Percentiles rank a stretch among this genome's conserved stretches.
Conservation (phyloP, 2,797 vertebrate genomes). For the Acanthurus leucopareius region DNA sequence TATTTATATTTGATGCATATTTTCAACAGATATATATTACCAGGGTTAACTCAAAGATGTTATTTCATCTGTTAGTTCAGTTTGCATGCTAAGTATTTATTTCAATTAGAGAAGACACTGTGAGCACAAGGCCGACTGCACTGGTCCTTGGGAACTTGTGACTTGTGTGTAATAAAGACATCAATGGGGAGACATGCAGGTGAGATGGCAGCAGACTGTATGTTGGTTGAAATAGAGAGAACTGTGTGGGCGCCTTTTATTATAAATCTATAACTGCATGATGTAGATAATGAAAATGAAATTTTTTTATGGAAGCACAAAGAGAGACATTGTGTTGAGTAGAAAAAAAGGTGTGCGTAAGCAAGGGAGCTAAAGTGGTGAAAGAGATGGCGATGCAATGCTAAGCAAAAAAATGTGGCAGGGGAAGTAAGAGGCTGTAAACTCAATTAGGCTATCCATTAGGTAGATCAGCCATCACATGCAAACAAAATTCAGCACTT, state of each 20-base stretch:
- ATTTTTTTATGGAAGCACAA: slow-evolving; percentile 20
- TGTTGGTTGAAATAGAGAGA: background rate
- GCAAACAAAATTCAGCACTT: background rate
- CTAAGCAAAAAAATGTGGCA: slow-evolving; percentile 40
- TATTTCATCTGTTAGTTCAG: background rate
- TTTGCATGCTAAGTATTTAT: background rate
- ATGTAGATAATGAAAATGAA: slow-evolving; percentile 23
- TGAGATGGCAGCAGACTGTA: slow-evolving; percentile 2
- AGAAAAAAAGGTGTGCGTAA: slow-evolving; percentile 29
- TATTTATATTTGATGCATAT: background rate
- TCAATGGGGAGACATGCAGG: background rate
- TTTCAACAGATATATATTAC: background rate
- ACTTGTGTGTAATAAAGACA: background rate
- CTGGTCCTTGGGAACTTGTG: background rate
- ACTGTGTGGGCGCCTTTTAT: slow-evolving; percentile 9
- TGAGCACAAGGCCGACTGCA: background rate
- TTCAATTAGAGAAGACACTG: background rate
- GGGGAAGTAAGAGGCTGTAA: background rate
- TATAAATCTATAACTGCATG: slow-evolving; percentile 25
- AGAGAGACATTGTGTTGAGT: background rate
- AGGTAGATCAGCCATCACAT: background rate
- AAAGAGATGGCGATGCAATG: slow-evolving; percentile 8
- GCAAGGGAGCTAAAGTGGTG: slow-evolving; percentile 41
- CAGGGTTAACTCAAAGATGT: background rate
- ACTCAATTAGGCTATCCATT: background rate